These are phyloP conservation scores for Eristalinus aeneus DNA, from an alignment of 2,888 invertebrate genomes.

Conservation along the genomic window DNA sequence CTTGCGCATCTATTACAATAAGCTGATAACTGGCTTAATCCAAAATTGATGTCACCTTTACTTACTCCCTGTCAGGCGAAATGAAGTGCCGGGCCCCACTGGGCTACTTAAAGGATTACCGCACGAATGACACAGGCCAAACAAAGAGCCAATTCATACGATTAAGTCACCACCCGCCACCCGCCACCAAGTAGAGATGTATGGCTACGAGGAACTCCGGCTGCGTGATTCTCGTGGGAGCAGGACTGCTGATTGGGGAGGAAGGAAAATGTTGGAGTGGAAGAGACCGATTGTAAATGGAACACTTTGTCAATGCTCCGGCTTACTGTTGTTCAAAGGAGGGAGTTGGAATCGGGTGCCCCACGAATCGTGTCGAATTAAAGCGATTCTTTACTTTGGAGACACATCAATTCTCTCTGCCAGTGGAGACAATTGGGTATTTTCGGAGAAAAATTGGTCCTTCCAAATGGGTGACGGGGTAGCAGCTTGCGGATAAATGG, in stretches of 20 bases:
- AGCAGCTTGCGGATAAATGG: background rate
- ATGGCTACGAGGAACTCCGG: conserved; percentile 61
- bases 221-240: conserved; percentile 23
- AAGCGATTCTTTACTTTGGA: background rate
- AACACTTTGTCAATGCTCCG: background rate
- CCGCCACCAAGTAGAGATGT: conserved; percentile 53
- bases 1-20: background rate
- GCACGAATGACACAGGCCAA: conserved; percentile 33
- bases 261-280: background rate
- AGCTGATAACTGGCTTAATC: conserved; percentile 54
- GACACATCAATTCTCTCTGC: background rate
- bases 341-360: background rate
- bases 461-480: background rate
- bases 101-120: conserved; percentile 66
- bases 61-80: conserved; percentile 43
- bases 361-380: background rate
- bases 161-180: conserved; percentile 20
- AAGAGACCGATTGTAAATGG: background rate
- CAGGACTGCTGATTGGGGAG: background rate
- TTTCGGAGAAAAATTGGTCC: background rate
- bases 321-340: background rate
- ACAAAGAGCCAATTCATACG: conserved; percentile 60
- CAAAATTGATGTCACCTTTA: conserved; percentile 61
- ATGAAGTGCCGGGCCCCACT: conserved; percentile 48
- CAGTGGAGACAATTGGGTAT: background rate